phyloP scores from a whole-genome alignment of 1,140 invertebrate species.

The Gryllus bimaculatus region DNA sequence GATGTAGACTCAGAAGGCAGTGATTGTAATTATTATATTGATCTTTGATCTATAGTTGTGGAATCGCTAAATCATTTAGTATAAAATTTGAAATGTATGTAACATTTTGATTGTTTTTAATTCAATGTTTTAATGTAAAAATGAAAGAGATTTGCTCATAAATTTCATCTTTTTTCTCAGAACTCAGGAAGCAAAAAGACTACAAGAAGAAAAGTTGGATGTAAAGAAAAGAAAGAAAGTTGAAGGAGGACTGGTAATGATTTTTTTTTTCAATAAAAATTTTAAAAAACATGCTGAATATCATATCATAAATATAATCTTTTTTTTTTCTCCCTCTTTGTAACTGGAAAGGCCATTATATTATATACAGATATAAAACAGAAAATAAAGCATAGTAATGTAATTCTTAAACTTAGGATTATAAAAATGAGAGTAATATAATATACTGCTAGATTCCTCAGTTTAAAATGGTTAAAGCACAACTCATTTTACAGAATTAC shows the following conservation, averaged over 20 bases:
- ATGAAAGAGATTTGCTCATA: not conserved
- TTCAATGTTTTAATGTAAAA: not conserved
- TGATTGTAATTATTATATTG: constrained; percentile 7
- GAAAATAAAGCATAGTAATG: too few species aligned
- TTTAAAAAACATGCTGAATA: too few species aligned
- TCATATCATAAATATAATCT: too few species aligned
- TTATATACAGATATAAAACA: too few species aligned
- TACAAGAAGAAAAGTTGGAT: constrained; percentile 40
- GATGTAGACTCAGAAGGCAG: not conserved
- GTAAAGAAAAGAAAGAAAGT: constrained; percentile 23
- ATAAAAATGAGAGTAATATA: too few species aligned
- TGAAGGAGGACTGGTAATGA: constrained; percentile 27
- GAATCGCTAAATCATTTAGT: constrained; percentile 9
- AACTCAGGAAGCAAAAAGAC: constrained; percentile 52
- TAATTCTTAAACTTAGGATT: too few species aligned
- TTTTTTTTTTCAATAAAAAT: not conserved
- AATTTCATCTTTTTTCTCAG: constrained; percentile 30
- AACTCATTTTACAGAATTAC: too few species aligned
- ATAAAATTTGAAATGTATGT: constrained; percentile 17
- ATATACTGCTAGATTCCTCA: too few species aligned
- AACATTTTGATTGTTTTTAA: constrained; percentile 19
- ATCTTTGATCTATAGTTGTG: constrained; percentile 16
- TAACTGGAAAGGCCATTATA: too few species aligned
- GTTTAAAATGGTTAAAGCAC: too few species aligned
- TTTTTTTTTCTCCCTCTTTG: too few species aligned